A percentile compares a stretch with the other conserved stretches of the same genome.
Evolutionary conservation across 2,888 invertebrate species (phyloP).

Genomic region (Tholera decimalis): DNA sequence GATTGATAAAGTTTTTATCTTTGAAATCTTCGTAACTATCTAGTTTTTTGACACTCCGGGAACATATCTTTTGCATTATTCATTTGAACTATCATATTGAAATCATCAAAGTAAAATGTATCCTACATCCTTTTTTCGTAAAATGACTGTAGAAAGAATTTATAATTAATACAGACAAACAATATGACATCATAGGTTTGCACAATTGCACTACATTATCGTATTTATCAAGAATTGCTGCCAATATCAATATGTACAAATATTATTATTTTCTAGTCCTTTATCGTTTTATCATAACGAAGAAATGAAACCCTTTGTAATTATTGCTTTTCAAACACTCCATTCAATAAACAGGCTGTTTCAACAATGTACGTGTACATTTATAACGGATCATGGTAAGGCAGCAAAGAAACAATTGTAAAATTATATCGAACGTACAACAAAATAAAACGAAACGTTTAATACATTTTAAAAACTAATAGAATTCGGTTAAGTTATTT

Average conservation of each 20-base stretch:
- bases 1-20: constrained; percentile 8
- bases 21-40: neutral
- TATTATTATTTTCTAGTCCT: constrained; percentile 14
- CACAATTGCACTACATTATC: constrained; percentile 4
- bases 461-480: no score
- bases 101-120: neutral
- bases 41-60: neutral
- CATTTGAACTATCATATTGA: no score
- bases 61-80: neutral
- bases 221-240: constrained; percentile 14
- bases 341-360: constrained; percentile 18
- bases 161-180: constrained; percentile 6
- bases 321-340: constrained; percentile 30
- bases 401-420: no score
- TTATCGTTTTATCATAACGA: neutral
- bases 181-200: constrained; percentile 5
- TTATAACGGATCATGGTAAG: no score
- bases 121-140: neutral
- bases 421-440: no score
- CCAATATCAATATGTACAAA: constrained; percentile 10
- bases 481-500: no score
- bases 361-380: no score
- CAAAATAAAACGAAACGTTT: no score
- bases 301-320: neutral
- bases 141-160: no score